Conservation (phyloP, 2,113 vertebrate species). For the Strix aluco region DNA sequence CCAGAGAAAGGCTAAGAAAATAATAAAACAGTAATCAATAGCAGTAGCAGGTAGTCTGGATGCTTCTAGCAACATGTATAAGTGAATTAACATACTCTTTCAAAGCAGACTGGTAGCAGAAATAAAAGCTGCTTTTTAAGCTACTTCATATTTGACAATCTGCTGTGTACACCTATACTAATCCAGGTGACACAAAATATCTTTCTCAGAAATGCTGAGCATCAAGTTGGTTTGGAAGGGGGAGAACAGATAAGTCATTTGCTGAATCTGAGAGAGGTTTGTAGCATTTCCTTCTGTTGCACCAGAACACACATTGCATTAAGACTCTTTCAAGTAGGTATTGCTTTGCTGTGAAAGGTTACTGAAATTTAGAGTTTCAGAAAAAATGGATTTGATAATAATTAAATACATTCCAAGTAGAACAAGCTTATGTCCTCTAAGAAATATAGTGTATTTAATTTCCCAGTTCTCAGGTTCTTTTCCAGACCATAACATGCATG, state of each 20-base stretch:
- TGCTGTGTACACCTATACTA: neutral
- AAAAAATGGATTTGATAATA: neutral
- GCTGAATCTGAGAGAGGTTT: neutral
- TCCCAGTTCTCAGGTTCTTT: neutral
- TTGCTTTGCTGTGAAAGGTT: neutral
- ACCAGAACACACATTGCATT: neutral
- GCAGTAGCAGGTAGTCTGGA: neutral
- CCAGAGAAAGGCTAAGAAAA: neutral
- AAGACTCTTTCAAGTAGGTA: neutral
- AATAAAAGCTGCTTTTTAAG: neutral
- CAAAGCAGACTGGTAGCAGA: neutral
- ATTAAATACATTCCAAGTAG: conserved; percentile 2
- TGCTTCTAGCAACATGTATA: neutral
- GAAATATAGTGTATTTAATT: conserved; percentile 33
- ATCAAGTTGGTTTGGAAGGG: neutral
- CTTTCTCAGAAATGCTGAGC: neutral
- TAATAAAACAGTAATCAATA: neutral
- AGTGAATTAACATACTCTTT: neutral
- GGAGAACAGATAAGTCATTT: neutral
- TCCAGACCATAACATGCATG: neutral
- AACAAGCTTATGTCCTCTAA: neutral
- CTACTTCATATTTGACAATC: neutral
- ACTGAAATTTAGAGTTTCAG: neutral
- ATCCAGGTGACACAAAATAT: neutral
- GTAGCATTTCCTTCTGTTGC: neutral